Percentiles rank a stretch among this genome's conserved stretches.
Evolutionary conservation across 2,888 invertebrate species (phyloP).

Genomic region (Drosophila meridionalis): DNA sequence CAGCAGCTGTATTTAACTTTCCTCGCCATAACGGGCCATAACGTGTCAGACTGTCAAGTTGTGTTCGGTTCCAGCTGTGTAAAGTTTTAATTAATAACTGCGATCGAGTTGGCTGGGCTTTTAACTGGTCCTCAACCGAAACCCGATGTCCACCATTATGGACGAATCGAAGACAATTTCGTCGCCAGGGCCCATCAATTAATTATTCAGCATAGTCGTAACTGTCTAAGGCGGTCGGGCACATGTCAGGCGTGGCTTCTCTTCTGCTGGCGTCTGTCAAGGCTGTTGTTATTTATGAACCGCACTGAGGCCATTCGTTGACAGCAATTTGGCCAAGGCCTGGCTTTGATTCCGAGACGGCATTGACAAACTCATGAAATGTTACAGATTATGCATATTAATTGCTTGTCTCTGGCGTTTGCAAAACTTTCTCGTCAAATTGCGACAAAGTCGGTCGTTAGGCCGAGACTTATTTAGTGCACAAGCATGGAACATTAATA

Average conservation of each 20-base stretch:
- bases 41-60: constrained; percentile 41
- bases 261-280: constrained; percentile 40
- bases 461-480: constrained; percentile 25
- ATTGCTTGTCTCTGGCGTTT: constrained; percentile 51
- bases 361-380: constrained; percentile 50
- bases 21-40: constrained; percentile 28
- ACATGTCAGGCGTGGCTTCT: constrained; percentile 56
- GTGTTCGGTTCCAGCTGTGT: constrained; percentile 43
- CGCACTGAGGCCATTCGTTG: constrained; percentile 60
- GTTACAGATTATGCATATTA: constrained; percentile 76
- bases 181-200: constrained; percentile 53
- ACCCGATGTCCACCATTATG: constrained; percentile 12
- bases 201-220: constrained; percentile 59
- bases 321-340: constrained; percentile 54
- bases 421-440: constrained; percentile 23
- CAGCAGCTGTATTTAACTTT: constrained; percentile 58
- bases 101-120: constrained; percentile 44
- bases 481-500: neutral
- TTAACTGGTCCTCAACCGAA: constrained; percentile 21
- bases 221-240: constrained; percentile 49
- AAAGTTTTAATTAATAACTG: constrained; percentile 74
- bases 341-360: constrained; percentile 52
- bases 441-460: constrained; percentile 23
- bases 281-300: constrained; percentile 67
- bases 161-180: constrained; percentile 60